Conservation (phyloP, 2,888 invertebrate species). For the Coelinius sp. region DNA sequence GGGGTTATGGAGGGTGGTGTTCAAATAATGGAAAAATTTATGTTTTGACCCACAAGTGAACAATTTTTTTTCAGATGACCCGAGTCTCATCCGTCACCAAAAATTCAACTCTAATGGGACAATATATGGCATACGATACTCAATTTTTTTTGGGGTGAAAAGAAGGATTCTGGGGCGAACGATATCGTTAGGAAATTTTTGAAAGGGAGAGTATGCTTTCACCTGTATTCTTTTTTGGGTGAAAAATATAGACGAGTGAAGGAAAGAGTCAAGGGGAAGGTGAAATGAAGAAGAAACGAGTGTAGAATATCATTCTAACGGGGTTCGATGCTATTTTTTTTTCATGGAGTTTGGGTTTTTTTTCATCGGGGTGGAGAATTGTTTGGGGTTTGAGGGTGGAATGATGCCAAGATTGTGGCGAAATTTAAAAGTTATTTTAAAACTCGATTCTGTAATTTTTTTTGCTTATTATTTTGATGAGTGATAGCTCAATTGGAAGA, state of each 20-base stretch:
- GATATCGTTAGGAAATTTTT: neutral
- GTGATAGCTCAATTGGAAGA: too few relatives aligned
- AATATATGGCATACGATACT: neutral
- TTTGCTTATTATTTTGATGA: too few relatives aligned
- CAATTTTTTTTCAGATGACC: neutral
- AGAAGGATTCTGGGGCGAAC: neutral
- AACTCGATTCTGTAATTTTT: too few relatives aligned
- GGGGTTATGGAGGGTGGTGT: neutral
- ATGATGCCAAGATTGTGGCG: too few relatives aligned
- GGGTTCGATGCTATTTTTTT: neutral
- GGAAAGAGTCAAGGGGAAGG: neutral
- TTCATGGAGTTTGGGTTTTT: neutral
- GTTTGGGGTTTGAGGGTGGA: neutral
- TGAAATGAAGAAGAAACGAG: neutral
- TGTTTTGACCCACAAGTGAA: neutral
- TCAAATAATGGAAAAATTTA: conserved; percentile 1
- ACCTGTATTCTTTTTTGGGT: neutral
- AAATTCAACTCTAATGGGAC: neutral
- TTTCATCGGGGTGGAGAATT: neutral
- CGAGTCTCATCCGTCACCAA: neutral
- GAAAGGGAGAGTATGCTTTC: neutral
- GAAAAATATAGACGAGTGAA: neutral
- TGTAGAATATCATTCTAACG: neutral
- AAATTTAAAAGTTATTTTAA: too few relatives aligned
- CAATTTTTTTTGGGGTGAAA: neutral